Percentiles rank a stretch among this genome's conserved stretches.
Conservation (phyloP, 35 echinoderm and acorn worm genomes). For the Apostichopus japonicus region DNA sequence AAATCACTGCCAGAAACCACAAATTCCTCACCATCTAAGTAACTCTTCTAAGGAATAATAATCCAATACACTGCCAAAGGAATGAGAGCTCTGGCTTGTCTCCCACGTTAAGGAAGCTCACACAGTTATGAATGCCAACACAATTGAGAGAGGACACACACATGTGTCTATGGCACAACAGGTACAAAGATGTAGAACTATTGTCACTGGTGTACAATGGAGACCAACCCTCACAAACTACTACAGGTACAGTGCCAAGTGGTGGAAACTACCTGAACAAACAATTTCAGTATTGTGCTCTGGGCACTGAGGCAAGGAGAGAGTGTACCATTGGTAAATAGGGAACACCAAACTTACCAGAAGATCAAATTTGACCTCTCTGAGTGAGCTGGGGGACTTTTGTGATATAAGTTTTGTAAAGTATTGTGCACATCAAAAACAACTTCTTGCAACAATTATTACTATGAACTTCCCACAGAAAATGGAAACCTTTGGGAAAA, state of each 20-base stretch:
- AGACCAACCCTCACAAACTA: background rate
- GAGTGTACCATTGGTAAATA: background rate
- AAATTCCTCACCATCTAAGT: background rate
- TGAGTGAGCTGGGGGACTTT: background rate
- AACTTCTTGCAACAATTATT: no score
- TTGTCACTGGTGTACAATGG: background rate
- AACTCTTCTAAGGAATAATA: background rate
- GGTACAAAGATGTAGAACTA: background rate
- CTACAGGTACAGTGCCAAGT: background rate
- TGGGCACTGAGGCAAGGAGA: slow-evolving; percentile 31
- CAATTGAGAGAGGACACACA: background rate
- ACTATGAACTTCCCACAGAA: no score
- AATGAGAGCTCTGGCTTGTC: background rate
- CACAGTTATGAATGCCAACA: background rate
- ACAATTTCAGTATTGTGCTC: slow-evolving; percentile 16
- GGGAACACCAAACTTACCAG: background rate
- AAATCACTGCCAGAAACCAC: background rate
- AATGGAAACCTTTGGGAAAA: no score
- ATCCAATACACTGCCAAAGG: background rate
- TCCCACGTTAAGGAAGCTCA: background rate
- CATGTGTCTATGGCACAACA: background rate
- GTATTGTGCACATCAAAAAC: no score
- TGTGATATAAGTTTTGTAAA: no score
- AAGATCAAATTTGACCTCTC: background rate
- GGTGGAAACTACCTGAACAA: background rate